Conservation (phyloP, 1,140 invertebrate species). For the Bombus pascuorum region DNA sequence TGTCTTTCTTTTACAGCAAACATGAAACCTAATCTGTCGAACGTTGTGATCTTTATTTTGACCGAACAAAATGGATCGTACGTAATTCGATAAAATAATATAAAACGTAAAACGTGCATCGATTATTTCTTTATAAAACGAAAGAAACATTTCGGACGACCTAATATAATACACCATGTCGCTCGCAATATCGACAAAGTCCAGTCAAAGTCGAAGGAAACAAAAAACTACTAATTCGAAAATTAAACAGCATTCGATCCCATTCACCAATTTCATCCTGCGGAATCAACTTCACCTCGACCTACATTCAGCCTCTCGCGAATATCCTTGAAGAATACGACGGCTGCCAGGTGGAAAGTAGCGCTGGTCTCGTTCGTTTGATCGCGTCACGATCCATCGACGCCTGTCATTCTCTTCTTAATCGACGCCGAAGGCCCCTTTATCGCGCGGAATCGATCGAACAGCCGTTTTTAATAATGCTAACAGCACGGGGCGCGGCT, state of each 20-base stretch:
- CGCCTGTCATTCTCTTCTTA: constrained; percentile 25
- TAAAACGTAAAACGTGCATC: too few species aligned
- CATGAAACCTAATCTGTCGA: too few species aligned
- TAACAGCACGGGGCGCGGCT: constrained; percentile 61
- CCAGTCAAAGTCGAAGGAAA: background rate
- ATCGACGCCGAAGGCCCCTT: constrained; percentile 36
- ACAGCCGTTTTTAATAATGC: constrained; percentile 60
- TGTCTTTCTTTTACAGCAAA: too few species aligned
- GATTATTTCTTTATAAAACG: too few species aligned
- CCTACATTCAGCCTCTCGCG: background rate
- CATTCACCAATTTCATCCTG: background rate
- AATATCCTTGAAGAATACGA: constrained; percentile 5
- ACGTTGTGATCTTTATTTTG: too few species aligned
- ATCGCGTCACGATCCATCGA: background rate
- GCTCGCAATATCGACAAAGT: background rate
- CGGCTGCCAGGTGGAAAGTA: background rate
- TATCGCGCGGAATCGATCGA: constrained; percentile 28
- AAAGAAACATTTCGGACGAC: too few species aligned
- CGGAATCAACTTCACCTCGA: background rate
- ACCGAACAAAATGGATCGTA: too few species aligned
- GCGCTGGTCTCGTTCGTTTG: background rate
- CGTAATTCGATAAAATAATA: too few species aligned
- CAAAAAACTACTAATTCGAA: background rate
- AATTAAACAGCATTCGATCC: background rate
- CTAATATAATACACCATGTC: too few species aligned